Percentiles rank a stretch among this genome's conserved stretches.
Conservation (phyloP, 53 echinoderm and acorn worm species). For the Paelopatides confundens region DNA sequence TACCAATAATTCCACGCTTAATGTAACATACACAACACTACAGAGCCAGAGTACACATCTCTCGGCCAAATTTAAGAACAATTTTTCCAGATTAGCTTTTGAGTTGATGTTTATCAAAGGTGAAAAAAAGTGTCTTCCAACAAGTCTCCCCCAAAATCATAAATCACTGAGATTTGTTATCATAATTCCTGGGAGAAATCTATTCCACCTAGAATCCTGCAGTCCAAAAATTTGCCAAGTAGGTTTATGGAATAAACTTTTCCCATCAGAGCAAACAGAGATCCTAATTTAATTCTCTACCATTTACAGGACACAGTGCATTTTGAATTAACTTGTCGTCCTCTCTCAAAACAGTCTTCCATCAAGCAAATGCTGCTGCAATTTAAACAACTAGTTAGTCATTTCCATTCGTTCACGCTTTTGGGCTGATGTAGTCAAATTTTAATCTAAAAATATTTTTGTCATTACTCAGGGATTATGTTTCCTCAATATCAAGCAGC, state of each 20-base stretch:
- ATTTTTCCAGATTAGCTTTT: too few relatives aligned
- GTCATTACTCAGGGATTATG: not conserved
- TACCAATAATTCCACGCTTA: too few relatives aligned
- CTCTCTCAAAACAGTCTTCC: not conserved
- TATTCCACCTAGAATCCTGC: not conserved
- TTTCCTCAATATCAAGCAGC: not conserved
- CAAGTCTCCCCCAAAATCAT: not conserved
- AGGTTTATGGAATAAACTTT: not conserved
- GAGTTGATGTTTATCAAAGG: too few relatives aligned
- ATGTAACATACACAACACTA: too few relatives aligned
- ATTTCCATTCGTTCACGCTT: too few relatives aligned
- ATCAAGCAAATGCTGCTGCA: not conserved
- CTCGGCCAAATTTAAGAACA: not conserved
- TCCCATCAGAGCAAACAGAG: not conserved
- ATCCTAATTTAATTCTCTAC: not conserved
- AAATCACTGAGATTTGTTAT: not conserved
- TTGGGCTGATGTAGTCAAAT: not conserved
- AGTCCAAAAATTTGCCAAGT: too few relatives aligned
- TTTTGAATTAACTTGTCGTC: not conserved
- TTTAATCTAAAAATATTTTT: not conserved
- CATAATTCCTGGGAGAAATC: not conserved
- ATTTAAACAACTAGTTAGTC: too few relatives aligned
- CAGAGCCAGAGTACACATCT: not conserved
- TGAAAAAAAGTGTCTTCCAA: not conserved
- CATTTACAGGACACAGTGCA: not conserved